phyloP scores from a whole-genome alignment of 2,113 vertebrate genomes.

The Hippopotamus amphibius region DNA sequence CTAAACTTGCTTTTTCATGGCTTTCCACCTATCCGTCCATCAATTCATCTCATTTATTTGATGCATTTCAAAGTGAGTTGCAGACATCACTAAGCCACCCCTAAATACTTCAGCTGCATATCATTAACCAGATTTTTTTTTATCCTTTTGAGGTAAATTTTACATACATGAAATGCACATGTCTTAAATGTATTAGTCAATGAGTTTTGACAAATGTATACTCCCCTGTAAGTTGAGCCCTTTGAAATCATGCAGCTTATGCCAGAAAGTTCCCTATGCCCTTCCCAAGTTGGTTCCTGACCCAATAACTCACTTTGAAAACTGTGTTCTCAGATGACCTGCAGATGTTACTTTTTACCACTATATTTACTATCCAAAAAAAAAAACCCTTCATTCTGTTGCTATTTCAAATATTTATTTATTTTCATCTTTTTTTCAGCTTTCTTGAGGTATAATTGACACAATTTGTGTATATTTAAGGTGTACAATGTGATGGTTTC shows the following conservation, averaged over 20 bases:
- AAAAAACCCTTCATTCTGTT: neutral
- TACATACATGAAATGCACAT: neutral
- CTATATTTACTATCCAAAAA: neutral
- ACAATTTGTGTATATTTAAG: neutral
- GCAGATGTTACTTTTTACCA: neutral
- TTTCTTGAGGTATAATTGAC: neutral
- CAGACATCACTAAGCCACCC: neutral
- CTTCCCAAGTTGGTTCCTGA: neutral
- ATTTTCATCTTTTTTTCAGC: neutral
- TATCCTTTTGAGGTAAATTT: neutral
- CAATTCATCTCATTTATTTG: neutral
- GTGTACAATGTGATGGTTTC: neutral
- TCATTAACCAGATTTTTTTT: neutral
- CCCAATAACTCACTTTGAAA: neutral
- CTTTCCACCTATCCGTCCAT: neutral
- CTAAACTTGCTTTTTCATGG: neutral
- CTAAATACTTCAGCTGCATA: neutral
- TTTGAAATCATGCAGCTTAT: neutral
- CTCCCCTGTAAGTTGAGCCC: neutral
- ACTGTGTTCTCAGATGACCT: neutral
- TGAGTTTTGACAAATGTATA: neutral
- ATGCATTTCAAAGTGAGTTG: neutral
- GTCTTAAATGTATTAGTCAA: neutral
- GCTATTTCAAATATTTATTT: neutral
- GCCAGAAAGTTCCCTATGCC: neutral